These are phyloP conservation scores for Coenonympha arcania DNA, from an alignment of 2,888 invertebrate species.

Conservation along the genomic window DNA sequence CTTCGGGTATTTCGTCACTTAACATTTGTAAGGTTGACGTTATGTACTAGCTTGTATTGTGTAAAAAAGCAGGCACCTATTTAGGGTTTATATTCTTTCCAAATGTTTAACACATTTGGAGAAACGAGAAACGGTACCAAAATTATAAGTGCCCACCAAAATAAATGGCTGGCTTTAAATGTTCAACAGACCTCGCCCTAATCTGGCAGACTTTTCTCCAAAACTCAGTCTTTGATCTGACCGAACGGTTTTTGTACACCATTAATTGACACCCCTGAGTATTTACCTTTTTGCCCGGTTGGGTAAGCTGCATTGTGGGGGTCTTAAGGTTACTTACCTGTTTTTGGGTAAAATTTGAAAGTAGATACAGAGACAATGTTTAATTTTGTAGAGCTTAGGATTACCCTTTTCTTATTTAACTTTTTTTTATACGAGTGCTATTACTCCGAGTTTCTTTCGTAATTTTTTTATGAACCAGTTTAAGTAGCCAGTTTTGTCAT, in stretches of 20 bases:
- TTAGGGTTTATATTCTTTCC: no score
- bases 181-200: background rate
- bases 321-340: conserved; percentile 28
- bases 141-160: no score
- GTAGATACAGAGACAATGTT: conserved; percentile 11
- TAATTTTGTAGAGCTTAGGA: background rate
- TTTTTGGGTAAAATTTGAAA: conserved; percentile 21
- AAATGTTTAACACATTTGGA: no score
- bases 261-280: conserved; percentile 16
- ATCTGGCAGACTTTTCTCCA: background rate
- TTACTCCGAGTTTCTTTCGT: background rate
- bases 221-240: conserved; percentile 15
- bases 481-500: background rate
- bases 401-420: background rate
- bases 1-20: no score
- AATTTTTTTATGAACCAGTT: conserved; percentile 3
- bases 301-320: conserved; percentile 21
- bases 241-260: conserved; percentile 10
- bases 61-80: no score
- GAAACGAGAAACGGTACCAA: no score
- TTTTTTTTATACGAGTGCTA: conserved; percentile 2
- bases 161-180: background rate
- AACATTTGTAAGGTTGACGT: no score
- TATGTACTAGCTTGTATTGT: no score
- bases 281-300: conserved; percentile 15